phyloP scores from a whole-genome alignment of 2,888 invertebrate species.

The Congeria kusceri region DNA sequence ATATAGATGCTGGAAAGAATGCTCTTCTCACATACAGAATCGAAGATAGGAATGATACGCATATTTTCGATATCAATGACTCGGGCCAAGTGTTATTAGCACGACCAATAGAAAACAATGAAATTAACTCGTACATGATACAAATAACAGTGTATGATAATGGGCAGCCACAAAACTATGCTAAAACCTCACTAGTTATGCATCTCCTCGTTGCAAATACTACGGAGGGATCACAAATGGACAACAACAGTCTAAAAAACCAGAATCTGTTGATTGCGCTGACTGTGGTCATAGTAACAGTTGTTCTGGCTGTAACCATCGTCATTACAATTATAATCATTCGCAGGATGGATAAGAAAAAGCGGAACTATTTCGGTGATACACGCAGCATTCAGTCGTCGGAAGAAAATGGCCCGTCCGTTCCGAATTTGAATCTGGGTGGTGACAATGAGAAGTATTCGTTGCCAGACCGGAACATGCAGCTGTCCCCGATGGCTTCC shows the following conservation, averaged over 20 bases:
- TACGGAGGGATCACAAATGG: conserved; percentile 26
- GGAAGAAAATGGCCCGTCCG: conserved; percentile 42
- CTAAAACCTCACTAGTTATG: conserved; percentile 62
- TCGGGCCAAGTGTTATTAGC: conserved; percentile 62
- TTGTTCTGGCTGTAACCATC: conserved; percentile 76
- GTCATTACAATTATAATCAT: conserved; percentile 78
- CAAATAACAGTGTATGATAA: conserved; percentile 65
- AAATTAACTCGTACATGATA: conserved; percentile 57
- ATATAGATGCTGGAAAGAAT: conserved; percentile 72
- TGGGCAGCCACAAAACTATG: conserved; percentile 61
- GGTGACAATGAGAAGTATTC: conserved; percentile 57
- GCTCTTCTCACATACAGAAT: conserved; percentile 66
- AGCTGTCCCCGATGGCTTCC: conserved; percentile 54
- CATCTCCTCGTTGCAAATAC: conserved; percentile 60
- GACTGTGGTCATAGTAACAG: conserved; percentile 77
- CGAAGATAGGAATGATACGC: conserved; percentile 66
- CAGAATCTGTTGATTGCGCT: conserved; percentile 71
- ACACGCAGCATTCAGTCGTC: conserved; percentile 47
- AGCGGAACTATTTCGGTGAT: conserved; percentile 57
- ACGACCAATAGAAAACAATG: conserved; percentile 50
- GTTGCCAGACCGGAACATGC: conserved; percentile 26
- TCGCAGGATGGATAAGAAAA: conserved; percentile 72
- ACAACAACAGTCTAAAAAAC: conserved; percentile 44
- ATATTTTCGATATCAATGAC: conserved; percentile 66
- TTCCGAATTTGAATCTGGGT: conserved; percentile 44